A percentile compares a stretch with the other conserved stretches of the same genome.
Conservation (phyloP, 1,140 invertebrate species). For the Caenorhabditis tropicalis region DNA sequence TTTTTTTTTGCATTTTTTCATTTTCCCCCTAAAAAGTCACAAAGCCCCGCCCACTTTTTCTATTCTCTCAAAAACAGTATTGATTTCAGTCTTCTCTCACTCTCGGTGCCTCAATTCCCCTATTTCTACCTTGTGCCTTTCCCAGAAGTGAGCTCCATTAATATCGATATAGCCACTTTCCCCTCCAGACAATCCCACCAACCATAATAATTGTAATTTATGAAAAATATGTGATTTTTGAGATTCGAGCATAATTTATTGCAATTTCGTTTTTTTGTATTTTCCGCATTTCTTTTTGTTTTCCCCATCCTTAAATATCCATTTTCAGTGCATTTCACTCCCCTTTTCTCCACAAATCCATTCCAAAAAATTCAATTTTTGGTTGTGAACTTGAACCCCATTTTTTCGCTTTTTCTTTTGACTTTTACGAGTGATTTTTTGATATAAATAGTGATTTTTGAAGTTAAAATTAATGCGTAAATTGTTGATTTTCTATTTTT, state of each 20-base stretch:
- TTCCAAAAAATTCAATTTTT: not conserved
- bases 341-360: not conserved
- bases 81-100: slow-evolving; percentile 22
- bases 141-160: not conserved
- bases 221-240: not conserved
- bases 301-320: not conserved
- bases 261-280: not conserved
- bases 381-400: not conserved
- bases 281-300: not conserved
- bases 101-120: not conserved
- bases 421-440: not conserved
- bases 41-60: not conserved
- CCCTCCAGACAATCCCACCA: not conserved
- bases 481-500: too few relatives aligned
- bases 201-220: slow-evolving; percentile 28
- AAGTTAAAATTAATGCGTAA: too few relatives aligned
- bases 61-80: not conserved
- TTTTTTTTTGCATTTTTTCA: not conserved
- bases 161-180: not conserved
- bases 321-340: slow-evolving; percentile 17
- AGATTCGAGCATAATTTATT: not conserved
- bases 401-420: not conserved
- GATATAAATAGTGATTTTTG: not conserved
- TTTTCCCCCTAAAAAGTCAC: not conserved
- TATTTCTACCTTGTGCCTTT: not conserved